phyloP scores from a whole-genome alignment of 2,888 invertebrate species.

The Sycophila texana region DNA sequence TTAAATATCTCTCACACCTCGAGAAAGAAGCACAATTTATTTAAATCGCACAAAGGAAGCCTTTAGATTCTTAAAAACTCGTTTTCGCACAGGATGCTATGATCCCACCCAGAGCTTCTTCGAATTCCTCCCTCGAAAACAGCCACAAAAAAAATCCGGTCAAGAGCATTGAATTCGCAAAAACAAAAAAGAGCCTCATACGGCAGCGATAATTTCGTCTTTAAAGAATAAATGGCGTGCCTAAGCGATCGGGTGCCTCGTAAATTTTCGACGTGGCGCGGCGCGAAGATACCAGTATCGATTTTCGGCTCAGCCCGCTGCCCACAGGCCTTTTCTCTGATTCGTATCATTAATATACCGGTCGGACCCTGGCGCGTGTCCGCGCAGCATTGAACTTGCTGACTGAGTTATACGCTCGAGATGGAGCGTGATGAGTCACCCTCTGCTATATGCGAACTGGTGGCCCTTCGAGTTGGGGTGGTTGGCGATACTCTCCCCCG shows the following conservation, averaged over 20 bases:
- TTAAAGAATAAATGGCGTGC: not conserved
- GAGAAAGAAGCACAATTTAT: not conserved
- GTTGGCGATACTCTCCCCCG: not conserved
- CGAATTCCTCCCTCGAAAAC: not conserved
- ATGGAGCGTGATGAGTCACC: slow-evolving; percentile 15
- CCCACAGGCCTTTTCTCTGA: slow-evolving; percentile 3
- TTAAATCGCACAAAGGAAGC: no score
- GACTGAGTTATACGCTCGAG: not conserved
- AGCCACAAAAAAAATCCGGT: not conserved
- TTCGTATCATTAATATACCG: not conserved
- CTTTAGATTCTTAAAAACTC: not conserved
- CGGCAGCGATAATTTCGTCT: not conserved
- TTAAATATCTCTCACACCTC: not conserved
- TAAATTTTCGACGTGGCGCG: not conserved
- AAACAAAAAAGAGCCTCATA: not conserved
- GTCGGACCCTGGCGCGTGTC: no score
- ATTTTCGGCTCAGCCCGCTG: slow-evolving; percentile 22
- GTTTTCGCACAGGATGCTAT: not conserved
- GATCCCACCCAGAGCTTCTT: not conserved
- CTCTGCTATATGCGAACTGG: not conserved
- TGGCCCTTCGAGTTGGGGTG: not conserved
- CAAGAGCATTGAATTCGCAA: not conserved
- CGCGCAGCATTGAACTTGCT: slow-evolving; percentile 38
- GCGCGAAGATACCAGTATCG: slow-evolving; percentile 1
- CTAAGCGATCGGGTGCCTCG: not conserved